Conservation (phyloP, 2,888 invertebrate species). For the Fragum whitleyi region DNA sequence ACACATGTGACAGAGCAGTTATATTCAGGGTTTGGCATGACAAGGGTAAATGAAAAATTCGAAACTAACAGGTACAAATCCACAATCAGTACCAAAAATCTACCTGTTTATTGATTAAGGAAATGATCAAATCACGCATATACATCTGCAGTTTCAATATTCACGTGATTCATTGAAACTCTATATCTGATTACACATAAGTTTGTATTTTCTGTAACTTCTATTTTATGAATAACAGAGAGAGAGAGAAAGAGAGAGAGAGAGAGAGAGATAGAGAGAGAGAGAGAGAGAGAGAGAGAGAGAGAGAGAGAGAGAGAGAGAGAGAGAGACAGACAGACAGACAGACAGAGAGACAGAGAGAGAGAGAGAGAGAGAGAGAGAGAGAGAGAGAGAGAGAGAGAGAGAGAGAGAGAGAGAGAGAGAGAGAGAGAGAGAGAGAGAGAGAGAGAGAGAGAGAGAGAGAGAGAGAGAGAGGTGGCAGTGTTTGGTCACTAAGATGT, state of each 20-base stretch:
- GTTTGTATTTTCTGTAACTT: no score
- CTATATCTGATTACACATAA: no score
- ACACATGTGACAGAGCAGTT: no score
- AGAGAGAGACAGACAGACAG: conserved; percentile 37
- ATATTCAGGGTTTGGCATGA: no score
- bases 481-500: no score
- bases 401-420: conserved; percentile 5
- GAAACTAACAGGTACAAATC: no score
- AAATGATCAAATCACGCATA: neutral
- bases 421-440: conserved; percentile 15
- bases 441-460: conserved; percentile 36
- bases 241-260: conserved; percentile 33
- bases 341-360: conserved; percentile 35
- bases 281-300: conserved; percentile 42
- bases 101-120: neutral
- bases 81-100: neutral
- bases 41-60: no score
- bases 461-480: conserved; percentile 44
- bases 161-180: no score
- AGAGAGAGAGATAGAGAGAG: no score
- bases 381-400: conserved; percentile 23
- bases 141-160: neutral
- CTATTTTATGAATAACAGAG: neutral
- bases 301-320: conserved; percentile 41
- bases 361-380: conserved; percentile 42